Base-by-base conservation (phyloP, 2,888 invertebrate species). In the Venustoraphidia nigricollis region DNA sequence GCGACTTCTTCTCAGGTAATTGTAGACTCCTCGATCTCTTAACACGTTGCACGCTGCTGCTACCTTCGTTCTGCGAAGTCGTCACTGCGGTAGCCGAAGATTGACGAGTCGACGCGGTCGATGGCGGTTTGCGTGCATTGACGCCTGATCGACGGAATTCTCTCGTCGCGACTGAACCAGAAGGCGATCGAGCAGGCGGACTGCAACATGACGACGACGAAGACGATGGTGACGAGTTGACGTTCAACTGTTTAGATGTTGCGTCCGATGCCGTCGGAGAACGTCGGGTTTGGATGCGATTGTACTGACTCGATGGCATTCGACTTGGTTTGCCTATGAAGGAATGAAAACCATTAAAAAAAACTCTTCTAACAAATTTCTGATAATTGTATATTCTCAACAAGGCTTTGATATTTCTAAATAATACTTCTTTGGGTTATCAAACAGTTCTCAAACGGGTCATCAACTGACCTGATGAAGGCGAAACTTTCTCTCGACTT, bases 21-120 rank as follows among this genome's bases (percentile, higher is more conserved):
- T 81, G 80, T 34, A 81, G 66, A 53, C 80, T 80, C 56, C 79
- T 70, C 1, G 74, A 74, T 34, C 75, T 62, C 51, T 72, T 57
- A 10, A 74, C 73, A 45, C 71, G 58, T 47, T 60, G 59, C 10
- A 57, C 42, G 34, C 53, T 40, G 4, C 53, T 47, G 46, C 61
- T 61, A 34, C 62, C 62, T 45, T 58, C 57, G 37, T 51, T 42
- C 37, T 51, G 46, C 44, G 38, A 50, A 3, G 11, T n/a, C 27
- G 11, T 5, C 4, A 44, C 43, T 11, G 50, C 44, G 51, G 55
- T 54, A 3, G 44, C 49, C 39, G 51, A 53, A 50, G 56, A 56
- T 17, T 53, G 57, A 13, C 59, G 50, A 27, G 46, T 46, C 38
- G 49, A 46, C 41, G 41, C 51, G 41, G 49, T 44, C 35, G 35